Percentiles rank a stretch among this genome's conserved stretches.
phyloP scores from a whole-genome alignment of 1,140 invertebrate genomes.

The Monochamus saltuarius region DNA sequence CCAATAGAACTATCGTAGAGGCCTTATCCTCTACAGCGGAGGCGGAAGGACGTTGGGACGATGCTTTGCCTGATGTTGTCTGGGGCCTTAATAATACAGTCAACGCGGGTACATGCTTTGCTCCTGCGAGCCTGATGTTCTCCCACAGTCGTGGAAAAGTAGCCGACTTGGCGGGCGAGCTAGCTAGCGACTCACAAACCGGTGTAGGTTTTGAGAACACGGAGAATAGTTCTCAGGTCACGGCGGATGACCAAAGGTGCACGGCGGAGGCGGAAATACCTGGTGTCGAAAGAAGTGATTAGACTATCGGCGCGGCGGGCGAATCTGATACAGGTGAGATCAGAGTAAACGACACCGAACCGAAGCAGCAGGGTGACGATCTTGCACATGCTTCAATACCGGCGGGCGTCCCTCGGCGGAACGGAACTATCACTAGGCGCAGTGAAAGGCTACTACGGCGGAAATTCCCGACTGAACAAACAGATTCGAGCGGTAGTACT shows the following conservation, averaged over 20 bases:
- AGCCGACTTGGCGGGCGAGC: too few species aligned
- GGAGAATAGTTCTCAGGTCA: not conserved
- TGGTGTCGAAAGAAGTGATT: too few species aligned
- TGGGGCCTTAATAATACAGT: conserved; percentile 37
- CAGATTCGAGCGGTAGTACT: too few species aligned
- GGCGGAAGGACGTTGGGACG: conserved; percentile 37
- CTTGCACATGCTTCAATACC: too few species aligned
- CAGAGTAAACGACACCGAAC: not conserved
- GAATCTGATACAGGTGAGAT: conserved; percentile 6
- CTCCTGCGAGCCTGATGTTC: conserved; percentile 15
- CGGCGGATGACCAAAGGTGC: too few species aligned
- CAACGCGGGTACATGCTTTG: not conserved
- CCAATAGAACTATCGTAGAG: conserved; percentile 33
- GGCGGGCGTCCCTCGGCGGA: too few species aligned
- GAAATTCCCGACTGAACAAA: too few species aligned
- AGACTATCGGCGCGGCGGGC: too few species aligned
- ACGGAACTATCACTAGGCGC: too few species aligned
- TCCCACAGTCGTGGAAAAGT: not conserved
- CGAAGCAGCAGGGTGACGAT: too few species aligned
- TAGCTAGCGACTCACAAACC: not conserved
- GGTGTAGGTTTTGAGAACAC: not conserved
- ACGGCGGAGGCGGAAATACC: too few species aligned
- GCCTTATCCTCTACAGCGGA: conserved; percentile 17
- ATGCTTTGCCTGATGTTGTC: conserved; percentile 33
- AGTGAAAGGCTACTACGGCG: too few species aligned